Evolutionary conservation across 2,888 invertebrate genomes (phyloP).

Genomic region (Nomada flava): DNA sequence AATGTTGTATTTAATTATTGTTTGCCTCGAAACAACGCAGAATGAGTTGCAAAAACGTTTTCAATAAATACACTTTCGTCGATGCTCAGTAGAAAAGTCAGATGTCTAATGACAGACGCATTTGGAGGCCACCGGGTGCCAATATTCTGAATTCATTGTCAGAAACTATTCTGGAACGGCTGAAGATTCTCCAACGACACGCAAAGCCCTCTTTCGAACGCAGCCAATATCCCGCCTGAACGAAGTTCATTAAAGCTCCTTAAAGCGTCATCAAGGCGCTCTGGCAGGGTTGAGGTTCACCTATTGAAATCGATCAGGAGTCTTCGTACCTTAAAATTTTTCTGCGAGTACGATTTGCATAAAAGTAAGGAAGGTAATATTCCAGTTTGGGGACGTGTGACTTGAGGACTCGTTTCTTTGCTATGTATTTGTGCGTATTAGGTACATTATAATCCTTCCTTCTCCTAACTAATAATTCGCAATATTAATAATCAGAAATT

Average conservation of each 20-base stretch:
- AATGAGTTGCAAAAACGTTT: too few relatives aligned
- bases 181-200: background rate
- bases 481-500: too few relatives aligned
- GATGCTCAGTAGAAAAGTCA: too few relatives aligned
- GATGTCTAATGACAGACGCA: background rate
- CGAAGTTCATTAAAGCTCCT: constrained; percentile 42
- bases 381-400: background rate
- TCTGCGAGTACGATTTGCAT: constrained; percentile 26
- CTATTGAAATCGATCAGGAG: constrained; percentile 50
- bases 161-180: constrained; percentile 20
- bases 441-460: too few relatives aligned
- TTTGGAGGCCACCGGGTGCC: background rate
- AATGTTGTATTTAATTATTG: too few relatives aligned
- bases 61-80: background rate
- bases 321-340: constrained; percentile 23
- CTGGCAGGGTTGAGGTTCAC: background rate
- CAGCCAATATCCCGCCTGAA: constrained; percentile 21
- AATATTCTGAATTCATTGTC: constrained; percentile 6
- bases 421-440: too few relatives aligned
- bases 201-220: constrained; percentile 8
- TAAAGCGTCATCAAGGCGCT: constrained; percentile 35
- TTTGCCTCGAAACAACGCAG: too few relatives aligned
- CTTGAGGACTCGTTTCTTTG: constrained; percentile 9
- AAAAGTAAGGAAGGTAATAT: constrained; percentile 8
- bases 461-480: too few relatives aligned